These are phyloP conservation scores for Halcyon malimbica DNA, from an alignment of 2,113 vertebrate genomes.

Conservation along the genomic window DNA sequence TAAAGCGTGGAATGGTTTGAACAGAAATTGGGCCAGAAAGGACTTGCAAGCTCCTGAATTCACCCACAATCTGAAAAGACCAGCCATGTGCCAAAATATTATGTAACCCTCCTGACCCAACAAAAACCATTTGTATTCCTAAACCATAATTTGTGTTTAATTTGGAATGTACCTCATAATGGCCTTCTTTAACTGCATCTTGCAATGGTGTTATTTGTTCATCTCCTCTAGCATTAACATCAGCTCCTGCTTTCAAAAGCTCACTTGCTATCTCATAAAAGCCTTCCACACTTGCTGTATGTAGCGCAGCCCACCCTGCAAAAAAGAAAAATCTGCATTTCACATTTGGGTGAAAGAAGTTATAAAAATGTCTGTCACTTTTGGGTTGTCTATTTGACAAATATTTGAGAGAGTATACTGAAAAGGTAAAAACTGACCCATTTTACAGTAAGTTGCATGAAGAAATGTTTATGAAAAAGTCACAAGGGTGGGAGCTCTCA, in stretches of 20 bases:
- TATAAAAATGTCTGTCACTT: neutral
- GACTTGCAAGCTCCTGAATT: neutral
- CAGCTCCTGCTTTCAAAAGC: conserved; percentile 80
- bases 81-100: neutral
- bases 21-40: neutral
- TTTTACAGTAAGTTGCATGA: neutral
- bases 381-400: neutral
- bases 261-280: conserved; percentile 61
- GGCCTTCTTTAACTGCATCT: conserved; percentile 73
- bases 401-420: neutral
- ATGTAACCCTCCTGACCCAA: neutral
- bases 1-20: neutral
- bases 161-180: conserved; percentile 74
- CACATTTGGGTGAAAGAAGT: neutral
- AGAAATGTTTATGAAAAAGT: neutral
- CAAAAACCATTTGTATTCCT: neutral
- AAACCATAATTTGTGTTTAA: neutral
- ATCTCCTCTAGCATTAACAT: conserved; percentile 74
- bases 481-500: neutral
- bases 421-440: neutral
- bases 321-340: neutral
- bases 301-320: conserved; percentile 83
- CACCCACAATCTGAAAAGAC: neutral
- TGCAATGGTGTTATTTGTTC: conserved; percentile 80
- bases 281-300: conserved; percentile 74